phyloP scores from a whole-genome alignment of 2,113 vertebrate genomes.

The Myrmecobius fasciatus region DNA sequence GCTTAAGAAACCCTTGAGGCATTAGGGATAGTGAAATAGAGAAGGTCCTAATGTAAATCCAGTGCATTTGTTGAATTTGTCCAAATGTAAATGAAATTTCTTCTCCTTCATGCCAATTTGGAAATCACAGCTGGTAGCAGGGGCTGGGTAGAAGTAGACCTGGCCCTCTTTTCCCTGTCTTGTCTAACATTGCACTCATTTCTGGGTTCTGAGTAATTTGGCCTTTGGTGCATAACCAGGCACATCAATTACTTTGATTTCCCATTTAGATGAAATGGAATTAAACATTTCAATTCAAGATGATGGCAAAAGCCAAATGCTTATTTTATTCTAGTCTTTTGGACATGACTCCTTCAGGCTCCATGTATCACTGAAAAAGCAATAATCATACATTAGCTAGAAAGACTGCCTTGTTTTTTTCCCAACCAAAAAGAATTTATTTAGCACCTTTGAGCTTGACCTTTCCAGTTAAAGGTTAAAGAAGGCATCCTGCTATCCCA shows the following conservation, averaged over 20 bases:
- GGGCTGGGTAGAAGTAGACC: neutral
- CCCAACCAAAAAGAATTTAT: neutral
- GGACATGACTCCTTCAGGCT: neutral
- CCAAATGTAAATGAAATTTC: neutral
- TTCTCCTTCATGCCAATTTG: neutral
- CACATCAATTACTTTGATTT: neutral
- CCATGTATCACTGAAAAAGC: neutral
- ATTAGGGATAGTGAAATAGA: neutral
- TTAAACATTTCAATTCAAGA: neutral
- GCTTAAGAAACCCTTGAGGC: neutral
- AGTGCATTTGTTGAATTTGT: neutral
- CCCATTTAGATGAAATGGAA: conserved; percentile 2
- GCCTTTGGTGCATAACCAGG: neutral
- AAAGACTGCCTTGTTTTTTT: neutral
- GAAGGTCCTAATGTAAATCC: neutral
- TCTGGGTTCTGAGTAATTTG: neutral
- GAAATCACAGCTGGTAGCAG: neutral
- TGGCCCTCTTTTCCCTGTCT: neutral
- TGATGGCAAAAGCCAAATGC: neutral
- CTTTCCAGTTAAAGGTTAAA: neutral
- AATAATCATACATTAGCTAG: neutral
- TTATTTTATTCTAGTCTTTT: neutral
- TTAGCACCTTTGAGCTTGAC: neutral
- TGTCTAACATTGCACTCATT: neutral
- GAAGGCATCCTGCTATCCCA: neutral